Evolutionary conservation across 92 coral and sea anemone species (phyloP).

Genomic region (Bergia sp.): DNA sequence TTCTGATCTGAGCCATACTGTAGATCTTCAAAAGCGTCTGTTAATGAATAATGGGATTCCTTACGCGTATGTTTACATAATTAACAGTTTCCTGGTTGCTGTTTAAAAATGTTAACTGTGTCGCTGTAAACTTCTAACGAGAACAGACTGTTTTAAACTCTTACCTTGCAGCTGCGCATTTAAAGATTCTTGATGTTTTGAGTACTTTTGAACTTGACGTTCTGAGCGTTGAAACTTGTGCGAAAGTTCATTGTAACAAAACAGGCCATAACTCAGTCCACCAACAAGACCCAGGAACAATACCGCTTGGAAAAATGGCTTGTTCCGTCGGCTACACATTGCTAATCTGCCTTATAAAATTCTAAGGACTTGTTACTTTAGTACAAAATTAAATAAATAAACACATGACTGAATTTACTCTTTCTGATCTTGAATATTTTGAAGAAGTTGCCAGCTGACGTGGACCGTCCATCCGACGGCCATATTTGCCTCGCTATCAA

Average conservation of each 20-base stretch:
- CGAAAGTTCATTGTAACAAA: slow-evolving; percentile 56
- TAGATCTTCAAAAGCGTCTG: no score
- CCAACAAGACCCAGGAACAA: slow-evolving; percentile 67
- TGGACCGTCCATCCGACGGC: background rate
- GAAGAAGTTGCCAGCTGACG: slow-evolving; percentile 23
- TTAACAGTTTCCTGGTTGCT: background rate
- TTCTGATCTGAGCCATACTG: no score
- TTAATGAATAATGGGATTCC: no score
- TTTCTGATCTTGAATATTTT: background rate
- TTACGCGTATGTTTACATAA: background rate
- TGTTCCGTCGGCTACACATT: slow-evolving; percentile 71
- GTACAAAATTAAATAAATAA: background rate
- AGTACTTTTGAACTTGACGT: slow-evolving; percentile 64
- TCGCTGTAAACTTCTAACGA: no score
- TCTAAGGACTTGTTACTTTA: background rate
- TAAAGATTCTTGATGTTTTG: slow-evolving; percentile 73
- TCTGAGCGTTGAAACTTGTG: slow-evolving; percentile 68
- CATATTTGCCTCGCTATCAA: slow-evolving; percentile 33
- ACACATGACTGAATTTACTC: background rate
- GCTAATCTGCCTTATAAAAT: background rate
- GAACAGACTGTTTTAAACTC: background rate
- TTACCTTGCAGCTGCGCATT: slow-evolving; percentile 85
- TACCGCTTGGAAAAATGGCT: slow-evolving; percentile 68
- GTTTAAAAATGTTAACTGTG: no score
- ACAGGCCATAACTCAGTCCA: slow-evolving; percentile 65